A percentile compares a stretch with the other conserved stretches of the same genome.
Evolutionary conservation across 2,888 invertebrate species (phyloP).

Genomic region (Macrophya alboannulata): DNA sequence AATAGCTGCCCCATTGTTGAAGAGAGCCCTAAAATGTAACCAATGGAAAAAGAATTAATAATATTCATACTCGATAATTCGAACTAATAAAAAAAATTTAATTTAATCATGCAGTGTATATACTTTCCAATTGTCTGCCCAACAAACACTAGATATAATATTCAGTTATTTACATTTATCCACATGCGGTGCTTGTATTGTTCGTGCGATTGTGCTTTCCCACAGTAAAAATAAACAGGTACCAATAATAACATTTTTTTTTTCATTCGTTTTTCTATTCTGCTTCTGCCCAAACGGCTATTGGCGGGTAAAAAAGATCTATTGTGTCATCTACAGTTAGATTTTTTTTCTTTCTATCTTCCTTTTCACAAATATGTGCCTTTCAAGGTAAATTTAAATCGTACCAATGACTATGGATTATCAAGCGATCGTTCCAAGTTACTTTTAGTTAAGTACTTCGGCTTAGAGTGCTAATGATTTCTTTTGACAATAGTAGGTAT

Average conservation of each 20-base stretch:
- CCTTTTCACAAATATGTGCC: not conserved
- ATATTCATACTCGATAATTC: conserved; percentile 36
- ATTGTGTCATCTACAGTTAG: conserved; percentile 10
- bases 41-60: conserved; percentile 67
- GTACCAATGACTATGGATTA: not conserved
- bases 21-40: conserved; percentile 80
- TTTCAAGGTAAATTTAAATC: conserved; percentile 24
- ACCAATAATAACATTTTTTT: not conserved
- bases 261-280: not conserved
- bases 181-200: conserved; percentile 38
- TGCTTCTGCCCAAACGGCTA: conserved; percentile 34
- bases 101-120: conserved; percentile 35
- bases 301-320: conserved; percentile 47
- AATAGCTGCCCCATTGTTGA: conserved; percentile 80
- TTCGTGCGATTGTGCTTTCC: conserved; percentile 38
- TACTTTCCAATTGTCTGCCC: conserved; percentile 15
- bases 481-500: not conserved
- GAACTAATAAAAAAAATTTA: not conserved
- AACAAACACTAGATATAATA: conserved; percentile 31
- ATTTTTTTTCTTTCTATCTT: not conserved
- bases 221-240: not conserved
- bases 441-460: conserved; percentile 3
- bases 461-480: conserved; percentile 8
- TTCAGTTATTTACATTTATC: conserved; percentile 15
- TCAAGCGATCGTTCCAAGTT: not conserved